Evolutionary conservation across 2,888 invertebrate genomes (phyloP), one percentile per base, ranked within the genome.

Genomic region (Hylaea fasciaria): DNA sequence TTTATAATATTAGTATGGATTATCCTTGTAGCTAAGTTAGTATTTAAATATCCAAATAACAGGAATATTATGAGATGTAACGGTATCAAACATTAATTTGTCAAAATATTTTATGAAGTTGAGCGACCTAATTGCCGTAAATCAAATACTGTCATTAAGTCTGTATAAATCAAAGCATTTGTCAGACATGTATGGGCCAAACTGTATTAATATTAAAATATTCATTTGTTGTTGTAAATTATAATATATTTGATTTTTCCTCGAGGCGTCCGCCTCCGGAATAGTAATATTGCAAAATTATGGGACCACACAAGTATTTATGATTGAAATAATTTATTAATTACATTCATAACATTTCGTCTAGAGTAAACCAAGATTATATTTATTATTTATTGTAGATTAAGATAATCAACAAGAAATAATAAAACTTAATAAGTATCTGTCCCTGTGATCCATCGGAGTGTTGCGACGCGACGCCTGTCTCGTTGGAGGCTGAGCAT

Each of bases 141-240:
- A 69, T 69, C 63, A 70, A 56, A 58, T 51, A 46, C 51, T 49
- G 66, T 66, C 69, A 65, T 61, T 67, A 66, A 71, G 58, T 56
- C 22, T 50, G 40, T 54, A 69, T 78, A 74, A 73, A 76, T 78
- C 74, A 71, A 69, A 65, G 53, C 64, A 73, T 75, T 74, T 74
- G 63, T 71, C 63, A 63, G 65, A 57, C 59, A 57, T 55, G 60
- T 57, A 62, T 66, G 62, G 63, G 45, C 66, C 53, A 68, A 68
- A 68, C 65, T 62, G 41, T 58, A 66, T 70, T 68, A 68, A 61
- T 70, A 68, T 70, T 68, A 66, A 68, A 68, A 68, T 70, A 70
- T 68, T 70, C 68, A 70, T 70, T 70, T 68, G 66, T 68, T 70
- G 56, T 70, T 55, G 62, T 66, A 64, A 68, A 64, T 56, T 60